Conservation (phyloP, 2,888 invertebrate species). For the Deilephila porcellus region DNA sequence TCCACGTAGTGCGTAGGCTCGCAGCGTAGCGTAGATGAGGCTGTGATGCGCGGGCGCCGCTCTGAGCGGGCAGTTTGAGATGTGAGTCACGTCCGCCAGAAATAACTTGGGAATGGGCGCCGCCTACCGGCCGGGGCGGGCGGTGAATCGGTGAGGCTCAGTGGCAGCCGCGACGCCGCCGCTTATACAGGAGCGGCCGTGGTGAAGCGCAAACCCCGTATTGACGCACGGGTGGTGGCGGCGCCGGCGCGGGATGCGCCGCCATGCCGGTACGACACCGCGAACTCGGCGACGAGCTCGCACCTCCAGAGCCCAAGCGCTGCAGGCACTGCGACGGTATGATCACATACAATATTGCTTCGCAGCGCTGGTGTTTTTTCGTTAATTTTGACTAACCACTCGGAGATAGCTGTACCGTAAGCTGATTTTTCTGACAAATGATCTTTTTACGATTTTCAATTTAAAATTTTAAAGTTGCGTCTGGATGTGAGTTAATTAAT, state of each 20-base stretch:
- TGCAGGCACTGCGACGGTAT: conserved; percentile 97
- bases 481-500: not conserved
- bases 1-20: conserved; percentile 52
- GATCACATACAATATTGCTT: conserved; percentile 55
- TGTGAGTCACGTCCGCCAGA: conserved; percentile 80
- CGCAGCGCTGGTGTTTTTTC: conserved; percentile 40
- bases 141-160: conserved; percentile 73
- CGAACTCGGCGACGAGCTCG: conserved; percentile 84
- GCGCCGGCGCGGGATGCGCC: conserved; percentile 84
- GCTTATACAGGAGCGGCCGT: conserved; percentile 78
- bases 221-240: conserved; percentile 74
- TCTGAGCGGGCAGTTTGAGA: conserved; percentile 68
- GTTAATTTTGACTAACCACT: conserved; percentile 40
- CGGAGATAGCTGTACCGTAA: not conserved
- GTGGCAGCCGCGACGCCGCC: conserved; percentile 82
- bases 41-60: conserved; percentile 78
- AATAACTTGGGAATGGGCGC: conserved; percentile 81
- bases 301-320: conserved; percentile 93
- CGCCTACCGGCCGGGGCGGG: conserved; percentile 83
- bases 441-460: not conserved
- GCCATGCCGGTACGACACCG: conserved; percentile 86
- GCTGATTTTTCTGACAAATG: not conserved
- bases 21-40: conserved; percentile 60
- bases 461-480: not conserved
- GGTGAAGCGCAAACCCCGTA: conserved; percentile 67